A percentile compares a stretch with the other conserved stretches of the same genome.
phyloP scores from a whole-genome alignment of 2,888 invertebrate genomes.

The Epinotia brunnichana region DNA sequence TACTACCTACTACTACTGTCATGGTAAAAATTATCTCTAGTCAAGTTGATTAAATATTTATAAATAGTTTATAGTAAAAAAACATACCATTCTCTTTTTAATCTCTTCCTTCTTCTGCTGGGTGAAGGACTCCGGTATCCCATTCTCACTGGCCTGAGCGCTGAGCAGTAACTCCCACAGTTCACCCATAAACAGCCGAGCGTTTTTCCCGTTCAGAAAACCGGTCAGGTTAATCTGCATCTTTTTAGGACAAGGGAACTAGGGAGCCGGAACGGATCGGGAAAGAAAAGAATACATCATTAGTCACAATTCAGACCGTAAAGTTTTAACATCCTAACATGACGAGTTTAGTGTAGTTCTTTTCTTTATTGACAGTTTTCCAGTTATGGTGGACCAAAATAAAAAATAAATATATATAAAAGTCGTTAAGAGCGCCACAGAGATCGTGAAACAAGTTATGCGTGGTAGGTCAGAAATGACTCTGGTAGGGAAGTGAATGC shows the following conservation, averaged over 20 bases:
- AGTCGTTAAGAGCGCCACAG: slow-evolving; percentile 69
- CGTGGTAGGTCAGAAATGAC: slow-evolving; percentile 65
- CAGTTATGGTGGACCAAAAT: slow-evolving; percentile 39
- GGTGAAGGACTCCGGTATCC: slow-evolving; percentile 97
- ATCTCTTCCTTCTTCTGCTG: slow-evolving; percentile 99
- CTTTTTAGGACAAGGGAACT: slow-evolving; percentile 98
- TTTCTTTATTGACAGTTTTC: slow-evolving; percentile 10
- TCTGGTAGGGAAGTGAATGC: slow-evolving; percentile 74
- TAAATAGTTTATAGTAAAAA: neutral
- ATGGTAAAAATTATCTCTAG: too few species aligned
- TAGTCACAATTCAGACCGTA: slow-evolving; percentile 54
- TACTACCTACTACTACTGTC: too few species aligned
- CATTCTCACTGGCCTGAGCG: slow-evolving; percentile 97
- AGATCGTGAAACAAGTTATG: slow-evolving; percentile 8
- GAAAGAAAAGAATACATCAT: slow-evolving; percentile 70
- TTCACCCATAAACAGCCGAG: slow-evolving; percentile 98
- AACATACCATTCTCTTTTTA: slow-evolving; percentile 90
- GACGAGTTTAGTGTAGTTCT: slow-evolving; percentile 26
- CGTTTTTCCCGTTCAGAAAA: slow-evolving; percentile 98
- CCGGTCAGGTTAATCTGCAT: slow-evolving; percentile 99
- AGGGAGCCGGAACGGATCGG: slow-evolving; percentile 78
- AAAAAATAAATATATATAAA: slow-evolving; percentile 55
- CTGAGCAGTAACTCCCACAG: slow-evolving; percentile 97
- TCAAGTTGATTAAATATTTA: neutral
- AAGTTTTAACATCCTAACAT: slow-evolving; percentile 56